phyloP scores from a whole-genome alignment of 1,140 invertebrate species.

The Nasonia longicornis region DNA sequence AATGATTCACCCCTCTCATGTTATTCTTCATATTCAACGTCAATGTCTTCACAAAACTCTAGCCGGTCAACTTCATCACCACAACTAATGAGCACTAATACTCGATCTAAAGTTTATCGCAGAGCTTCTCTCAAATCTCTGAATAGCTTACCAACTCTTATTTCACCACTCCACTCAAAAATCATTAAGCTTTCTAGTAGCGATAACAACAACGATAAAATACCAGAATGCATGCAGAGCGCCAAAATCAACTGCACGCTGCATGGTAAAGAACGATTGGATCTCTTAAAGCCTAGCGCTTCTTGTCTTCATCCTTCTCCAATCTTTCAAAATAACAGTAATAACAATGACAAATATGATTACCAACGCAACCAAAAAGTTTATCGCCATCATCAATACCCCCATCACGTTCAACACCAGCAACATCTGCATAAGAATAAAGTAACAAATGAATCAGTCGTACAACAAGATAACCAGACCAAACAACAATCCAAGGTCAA shows the following conservation, averaged over 20 bases:
- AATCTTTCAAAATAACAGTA: slow-evolving; percentile 51
- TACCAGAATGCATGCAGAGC: neutral
- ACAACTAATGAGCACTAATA: slow-evolving; percentile 52
- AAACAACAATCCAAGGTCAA: slow-evolving; percentile 54
- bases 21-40: slow-evolving; percentile 1
- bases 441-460: neutral
- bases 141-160: slow-evolving; percentile 28
- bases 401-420: too few relatives aligned
- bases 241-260: slow-evolving; percentile 59
- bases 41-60: neutral
- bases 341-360: slow-evolving; percentile 41
- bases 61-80: slow-evolving; percentile 58
- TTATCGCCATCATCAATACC: neutral
- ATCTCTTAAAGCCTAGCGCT: neutral
- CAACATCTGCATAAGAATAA: neutral
- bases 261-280: slow-evolving; percentile 2
- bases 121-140: slow-evolving; percentile 61
- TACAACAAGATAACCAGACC: neutral
- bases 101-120: slow-evolving; percentile 64
- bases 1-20: neutral
- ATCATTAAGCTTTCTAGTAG: slow-evolving; percentile 53
- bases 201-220: neutral
- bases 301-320: slow-evolving; percentile 61
- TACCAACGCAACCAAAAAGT: slow-evolving; percentile 50
- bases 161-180: slow-evolving; percentile 30